Conservation (phyloP, 2,797 vertebrate genomes). For the Fistularia commersonii region DNA sequence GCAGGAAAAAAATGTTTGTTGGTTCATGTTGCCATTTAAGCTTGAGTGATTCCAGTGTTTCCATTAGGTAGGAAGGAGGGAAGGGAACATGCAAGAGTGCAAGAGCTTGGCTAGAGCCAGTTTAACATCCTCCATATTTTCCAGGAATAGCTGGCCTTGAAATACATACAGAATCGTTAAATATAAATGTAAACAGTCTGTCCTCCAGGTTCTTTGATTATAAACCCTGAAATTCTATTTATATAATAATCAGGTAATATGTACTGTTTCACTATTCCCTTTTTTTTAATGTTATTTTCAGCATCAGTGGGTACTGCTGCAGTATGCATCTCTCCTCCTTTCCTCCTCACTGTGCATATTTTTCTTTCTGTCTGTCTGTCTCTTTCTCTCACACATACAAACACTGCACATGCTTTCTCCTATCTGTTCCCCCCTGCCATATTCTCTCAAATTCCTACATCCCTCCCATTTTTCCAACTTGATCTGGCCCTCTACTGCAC, state of each 20-base stretch:
- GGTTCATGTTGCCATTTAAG: constrained; percentile 60
- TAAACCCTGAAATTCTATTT: too few relatives aligned
- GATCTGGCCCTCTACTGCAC: constrained; percentile 53
- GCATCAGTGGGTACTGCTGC: constrained; percentile 70
- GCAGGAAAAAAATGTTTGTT: constrained; percentile 40
- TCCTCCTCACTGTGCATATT: constrained; percentile 29
- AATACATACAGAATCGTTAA: not conserved
- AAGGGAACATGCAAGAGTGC: constrained; percentile 4
- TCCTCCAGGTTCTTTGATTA: too few relatives aligned
- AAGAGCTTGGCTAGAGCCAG: constrained; percentile 4
- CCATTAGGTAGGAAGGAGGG: constrained; percentile 9
- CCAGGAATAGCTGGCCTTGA: not conserved
- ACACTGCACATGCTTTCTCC: constrained; percentile 5
- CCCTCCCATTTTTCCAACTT: constrained; percentile 62
- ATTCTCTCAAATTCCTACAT: constrained; percentile 67
- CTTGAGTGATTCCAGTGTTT: constrained; percentile 52
- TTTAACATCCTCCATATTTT: constrained; percentile 2
- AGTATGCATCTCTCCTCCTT: constrained; percentile 52
- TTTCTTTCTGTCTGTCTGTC: constrained; percentile 17
- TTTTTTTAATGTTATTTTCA: constrained; percentile 67
- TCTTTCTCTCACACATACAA: constrained; percentile 8
- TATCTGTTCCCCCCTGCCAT: constrained; percentile 52
- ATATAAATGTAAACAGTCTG: constrained; percentile 7
- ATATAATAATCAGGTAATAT: too few relatives aligned
- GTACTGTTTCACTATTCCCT: constrained; percentile 48